Conservation (phyloP, 2,113 vertebrate species). For the Oryctolagus cuniculus region mOryCun1.1 NC_091440.1:84851001-84851500, state of each 20-base stretch:
- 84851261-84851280: neutral
- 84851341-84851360: neutral
- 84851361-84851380: neutral
- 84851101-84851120: neutral
- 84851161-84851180: neutral
- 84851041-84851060: neutral
- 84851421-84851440: neutral
- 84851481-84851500: neutral
- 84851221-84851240: neutral
- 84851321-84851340: neutral
- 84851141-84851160: neutral
- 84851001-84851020: neutral
- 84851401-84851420: neutral
- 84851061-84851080: neutral
- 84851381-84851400: neutral
- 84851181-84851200: neutral
- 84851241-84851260: neutral
- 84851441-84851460: neutral
- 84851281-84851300: neutral
- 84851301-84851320: neutral
- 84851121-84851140: neutral
- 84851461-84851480: neutral
- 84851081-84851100: neutral
- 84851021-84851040: neutral
- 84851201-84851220: slow-evolving; percentile 15